A percentile compares a stretch with the other conserved stretches of the same genome.
These are phyloP conservation scores for Pristionchus japonicus DNA, from an alignment of 2,888 invertebrate genomes.

Conservation along the genomic window DNA sequence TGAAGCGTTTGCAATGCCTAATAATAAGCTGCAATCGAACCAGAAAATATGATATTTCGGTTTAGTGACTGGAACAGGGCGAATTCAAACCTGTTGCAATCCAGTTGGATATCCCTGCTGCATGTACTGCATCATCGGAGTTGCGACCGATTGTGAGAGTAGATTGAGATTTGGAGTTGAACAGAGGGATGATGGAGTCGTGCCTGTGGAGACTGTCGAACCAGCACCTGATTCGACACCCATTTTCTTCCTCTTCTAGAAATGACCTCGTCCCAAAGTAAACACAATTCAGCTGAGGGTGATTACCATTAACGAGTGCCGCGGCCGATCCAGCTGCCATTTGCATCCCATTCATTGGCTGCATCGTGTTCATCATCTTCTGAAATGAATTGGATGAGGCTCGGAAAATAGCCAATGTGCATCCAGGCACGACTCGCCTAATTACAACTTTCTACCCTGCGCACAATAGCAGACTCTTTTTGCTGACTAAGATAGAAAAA, in stretches of 20 bases:
- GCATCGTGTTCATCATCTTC: conserved; percentile 30
- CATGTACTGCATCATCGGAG: conserved; percentile 23
- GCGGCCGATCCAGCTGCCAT: conserved; percentile 32
- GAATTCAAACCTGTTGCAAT: neutral
- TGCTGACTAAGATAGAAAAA: neutral
- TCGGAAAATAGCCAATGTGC: neutral
- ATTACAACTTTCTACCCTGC: neutral
- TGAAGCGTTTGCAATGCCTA: neutral
- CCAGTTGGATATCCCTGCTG: neutral
- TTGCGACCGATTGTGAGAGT: neutral
- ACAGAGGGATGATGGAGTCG: conserved; percentile 25
- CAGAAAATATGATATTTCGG: too few relatives aligned
- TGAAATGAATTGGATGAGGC: neutral
- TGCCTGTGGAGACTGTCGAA: conserved; percentile 4
- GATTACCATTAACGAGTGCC: neutral
- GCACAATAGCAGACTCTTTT: conserved; percentile 13
- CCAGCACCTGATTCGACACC: neutral
- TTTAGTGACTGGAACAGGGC: neutral
- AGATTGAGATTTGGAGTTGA: conserved; percentile 25
- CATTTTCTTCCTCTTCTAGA: neutral
- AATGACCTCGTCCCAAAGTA: neutral
- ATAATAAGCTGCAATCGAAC: too few relatives aligned
- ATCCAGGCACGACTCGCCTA: neutral
- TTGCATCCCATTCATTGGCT: conserved; percentile 34
- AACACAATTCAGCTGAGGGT: neutral